These are phyloP conservation scores for Phragmatobia fuliginosa DNA, from an alignment of 2,888 invertebrate genomes.

Conservation along the genomic window DNA sequence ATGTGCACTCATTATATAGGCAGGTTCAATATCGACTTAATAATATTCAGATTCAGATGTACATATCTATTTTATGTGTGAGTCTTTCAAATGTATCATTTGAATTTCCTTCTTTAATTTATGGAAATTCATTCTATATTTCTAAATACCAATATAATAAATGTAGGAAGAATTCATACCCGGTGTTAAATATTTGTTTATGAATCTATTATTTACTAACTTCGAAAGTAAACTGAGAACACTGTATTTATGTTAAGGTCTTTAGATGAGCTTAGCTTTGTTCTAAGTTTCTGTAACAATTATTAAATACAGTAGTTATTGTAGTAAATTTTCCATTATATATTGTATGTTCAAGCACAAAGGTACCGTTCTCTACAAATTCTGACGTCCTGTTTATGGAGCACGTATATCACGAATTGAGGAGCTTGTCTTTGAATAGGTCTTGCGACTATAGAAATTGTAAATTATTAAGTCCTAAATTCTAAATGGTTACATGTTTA, in stretches of 20 bases:
- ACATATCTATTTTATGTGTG: too few relatives aligned
- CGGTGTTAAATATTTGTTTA: not conserved
- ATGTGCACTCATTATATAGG: too few relatives aligned
- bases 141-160: not conserved
- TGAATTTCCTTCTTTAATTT: too few relatives aligned
- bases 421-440: not conserved
- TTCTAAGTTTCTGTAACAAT: conserved; percentile 3
- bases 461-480: not conserved
- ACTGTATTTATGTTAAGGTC: not conserved
- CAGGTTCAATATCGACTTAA: too few relatives aligned
- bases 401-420: not conserved
- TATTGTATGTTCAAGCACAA: not conserved
- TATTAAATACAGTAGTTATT: conserved; percentile 1
- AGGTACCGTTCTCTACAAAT: not conserved
- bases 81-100: too few relatives aligned
- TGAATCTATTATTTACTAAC: not conserved
- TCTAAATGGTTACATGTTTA: not conserved
- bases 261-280: not conserved
- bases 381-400: not conserved
- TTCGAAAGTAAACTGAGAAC: not conserved
- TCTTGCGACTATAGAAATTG: not conserved
- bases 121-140: too few relatives aligned
- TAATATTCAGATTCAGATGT: too few relatives aligned
- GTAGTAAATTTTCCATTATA: not conserved
- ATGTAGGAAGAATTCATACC: not conserved